Percentiles rank a stretch among this genome's conserved stretches.
Conservation (phyloP, 1,140 invertebrate genomes). For the Protaetia brevitarsis region DNA sequence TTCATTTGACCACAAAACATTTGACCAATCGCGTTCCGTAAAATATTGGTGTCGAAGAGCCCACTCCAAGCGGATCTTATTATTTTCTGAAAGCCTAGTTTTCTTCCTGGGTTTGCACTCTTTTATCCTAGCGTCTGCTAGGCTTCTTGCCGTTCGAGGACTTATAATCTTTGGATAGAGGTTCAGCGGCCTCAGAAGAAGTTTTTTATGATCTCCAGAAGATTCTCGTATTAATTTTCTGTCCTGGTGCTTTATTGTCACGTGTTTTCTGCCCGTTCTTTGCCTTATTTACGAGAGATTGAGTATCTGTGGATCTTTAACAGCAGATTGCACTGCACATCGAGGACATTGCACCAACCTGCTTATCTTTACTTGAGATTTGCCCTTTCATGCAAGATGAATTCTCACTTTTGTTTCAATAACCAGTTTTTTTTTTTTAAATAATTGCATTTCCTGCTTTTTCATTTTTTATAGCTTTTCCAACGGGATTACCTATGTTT, state of each 20-base stretch:
- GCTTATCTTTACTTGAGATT: neutral
- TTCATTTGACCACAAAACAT: too few relatives aligned
- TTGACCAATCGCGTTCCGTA: neutral
- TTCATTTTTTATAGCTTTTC: neutral
- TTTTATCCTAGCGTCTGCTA: neutral
- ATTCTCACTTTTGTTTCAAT: neutral
- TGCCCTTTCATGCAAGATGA: neutral
- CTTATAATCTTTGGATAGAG: neutral
- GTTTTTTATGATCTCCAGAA: neutral
- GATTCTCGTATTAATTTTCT: neutral
- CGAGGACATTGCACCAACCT: neutral
- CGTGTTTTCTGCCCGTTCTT: neutral
- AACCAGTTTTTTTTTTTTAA: neutral
- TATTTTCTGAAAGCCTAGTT: neutral
- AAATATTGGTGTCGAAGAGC: neutral
- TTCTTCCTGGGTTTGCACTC: neutral
- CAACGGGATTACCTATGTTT: too few relatives aligned
- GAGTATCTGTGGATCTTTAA: neutral
- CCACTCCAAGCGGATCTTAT: neutral
- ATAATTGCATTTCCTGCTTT: neutral
- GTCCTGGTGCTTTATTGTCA: neutral
- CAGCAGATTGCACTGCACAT: too few relatives aligned
- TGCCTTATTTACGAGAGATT: neutral
- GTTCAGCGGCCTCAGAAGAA: neutral
- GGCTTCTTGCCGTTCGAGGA: neutral